phyloP scores from a whole-genome alignment of 2,888 invertebrate genomes.

The Meteorus colon region DNA sequence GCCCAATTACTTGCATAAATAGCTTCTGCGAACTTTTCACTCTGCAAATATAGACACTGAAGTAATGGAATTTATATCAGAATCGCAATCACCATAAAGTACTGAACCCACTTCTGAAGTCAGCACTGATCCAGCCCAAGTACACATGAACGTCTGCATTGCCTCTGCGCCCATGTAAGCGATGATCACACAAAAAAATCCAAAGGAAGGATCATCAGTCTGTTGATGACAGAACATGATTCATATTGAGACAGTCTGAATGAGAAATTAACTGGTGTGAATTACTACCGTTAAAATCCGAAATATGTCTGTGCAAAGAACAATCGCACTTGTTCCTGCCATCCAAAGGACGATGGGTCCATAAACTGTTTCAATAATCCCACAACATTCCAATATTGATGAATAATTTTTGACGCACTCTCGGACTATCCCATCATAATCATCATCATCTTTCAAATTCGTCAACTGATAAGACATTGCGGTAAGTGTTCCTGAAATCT shows the following conservation, averaged over 20 bases:
- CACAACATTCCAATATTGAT: not conserved
- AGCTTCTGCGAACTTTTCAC: too few relatives aligned
- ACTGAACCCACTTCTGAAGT: not conserved
- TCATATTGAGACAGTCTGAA: not conserved
- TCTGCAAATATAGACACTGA: too few relatives aligned
- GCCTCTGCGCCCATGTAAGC: not conserved
- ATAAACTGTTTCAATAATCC: not conserved
- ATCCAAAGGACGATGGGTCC: slow-evolving; percentile 8
- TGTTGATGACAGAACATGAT: not conserved
- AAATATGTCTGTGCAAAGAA: not conserved
- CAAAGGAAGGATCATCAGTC: not conserved
- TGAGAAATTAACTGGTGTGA: not conserved
- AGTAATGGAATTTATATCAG: too few relatives aligned
- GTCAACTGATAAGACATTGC: not conserved
- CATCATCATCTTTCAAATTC: not conserved
- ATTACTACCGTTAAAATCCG: not conserved
- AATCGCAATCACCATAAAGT: too few relatives aligned
- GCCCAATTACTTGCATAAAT: too few relatives aligned
- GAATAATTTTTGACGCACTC: not conserved
- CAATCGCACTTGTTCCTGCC: not conserved
- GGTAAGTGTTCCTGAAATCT: not conserved
- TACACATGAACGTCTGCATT: not conserved
- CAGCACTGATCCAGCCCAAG: not conserved
- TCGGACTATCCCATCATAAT: not conserved
- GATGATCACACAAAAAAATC: not conserved